Evolutionary conservation across 2,113 vertebrate genomes (phyloP), one percentile per base, ranked within the genome.

Genomic region (Clarias magur): DNA sequence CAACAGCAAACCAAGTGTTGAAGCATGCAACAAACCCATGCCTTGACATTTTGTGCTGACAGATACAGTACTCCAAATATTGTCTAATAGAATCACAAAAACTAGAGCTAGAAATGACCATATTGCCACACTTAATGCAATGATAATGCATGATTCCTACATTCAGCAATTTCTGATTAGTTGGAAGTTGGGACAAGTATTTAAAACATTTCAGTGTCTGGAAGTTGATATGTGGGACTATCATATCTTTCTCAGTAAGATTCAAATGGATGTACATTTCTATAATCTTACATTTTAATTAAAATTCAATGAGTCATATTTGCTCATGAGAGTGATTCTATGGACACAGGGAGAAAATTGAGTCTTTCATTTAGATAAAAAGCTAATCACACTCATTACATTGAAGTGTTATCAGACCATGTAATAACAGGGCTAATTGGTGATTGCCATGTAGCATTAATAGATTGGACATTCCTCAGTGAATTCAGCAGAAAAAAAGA

Each of bases 281-380:
- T 92, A 92, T 93, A 94, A 94, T 92, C 91, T 92, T 94, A 94
- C 91, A 92, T 95, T 95, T 95, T 95, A 95, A 96, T 95, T 95
- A 93, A 95, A 95, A 95, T 93, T 93, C 92, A 94, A 87, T 95
- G 92, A 93, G 93, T 95, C 93, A 75, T 59, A 92, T 91, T 90
- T 91, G 88, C 91, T 92, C 93, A 83, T 42, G 93, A 57, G 93
- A 94, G 93, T 91, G 90, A 93, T 93, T 94, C 93, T 93, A 87
- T 93, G 91, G 92, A 94, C 94, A 93, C 92, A 93, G 92, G 91
- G 89, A 93, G 94, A 94, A 94, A 94, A 95, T 92, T 89, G 92
- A 92, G 93, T 93, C 94, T 95, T 95, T 95, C 94, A 95, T 95
- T 93, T 93, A 88, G 94, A 95, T 95, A 95, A 95, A 95, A 94